Evolutionary conservation across 2,113 vertebrate species (phyloP).

Genomic region (Vidua macroura): DNA sequence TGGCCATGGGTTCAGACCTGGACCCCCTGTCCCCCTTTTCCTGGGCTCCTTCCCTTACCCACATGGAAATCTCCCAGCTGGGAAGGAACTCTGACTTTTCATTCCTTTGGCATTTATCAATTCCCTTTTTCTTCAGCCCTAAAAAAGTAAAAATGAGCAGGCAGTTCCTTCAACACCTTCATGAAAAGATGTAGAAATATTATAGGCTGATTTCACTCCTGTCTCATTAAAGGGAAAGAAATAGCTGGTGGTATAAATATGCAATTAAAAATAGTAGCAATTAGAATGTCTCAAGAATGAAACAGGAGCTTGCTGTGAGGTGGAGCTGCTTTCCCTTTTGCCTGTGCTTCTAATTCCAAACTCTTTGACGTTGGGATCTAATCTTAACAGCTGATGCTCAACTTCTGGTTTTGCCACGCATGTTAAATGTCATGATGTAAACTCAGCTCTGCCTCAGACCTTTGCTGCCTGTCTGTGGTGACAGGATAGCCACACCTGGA

Average conservation of each 20-base stretch:
- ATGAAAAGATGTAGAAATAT: background rate
- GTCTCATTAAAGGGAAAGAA: constrained; percentile 1
- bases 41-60: background rate
- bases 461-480: background rate
- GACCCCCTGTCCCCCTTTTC: background rate
- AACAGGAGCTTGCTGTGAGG: background rate
- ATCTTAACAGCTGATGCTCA: background rate
- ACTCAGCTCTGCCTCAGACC: background rate
- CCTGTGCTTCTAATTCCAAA: constrained; percentile 6
- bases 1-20: background rate
- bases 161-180: background rate
- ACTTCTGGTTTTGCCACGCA: background rate
- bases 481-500: background rate
- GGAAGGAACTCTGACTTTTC: background rate
- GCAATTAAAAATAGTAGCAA: constrained; percentile 36
- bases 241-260: background rate
- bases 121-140: background rate
- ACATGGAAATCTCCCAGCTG: background rate
- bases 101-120: background rate
- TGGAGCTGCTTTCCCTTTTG: background rate
- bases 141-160: background rate
- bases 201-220: background rate
- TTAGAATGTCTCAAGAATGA: background rate
- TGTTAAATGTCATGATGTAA: background rate
- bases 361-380: background rate